Conservation (phyloP, 1,140 invertebrate genomes). For the Leptinotarsa defecta region DNA sequence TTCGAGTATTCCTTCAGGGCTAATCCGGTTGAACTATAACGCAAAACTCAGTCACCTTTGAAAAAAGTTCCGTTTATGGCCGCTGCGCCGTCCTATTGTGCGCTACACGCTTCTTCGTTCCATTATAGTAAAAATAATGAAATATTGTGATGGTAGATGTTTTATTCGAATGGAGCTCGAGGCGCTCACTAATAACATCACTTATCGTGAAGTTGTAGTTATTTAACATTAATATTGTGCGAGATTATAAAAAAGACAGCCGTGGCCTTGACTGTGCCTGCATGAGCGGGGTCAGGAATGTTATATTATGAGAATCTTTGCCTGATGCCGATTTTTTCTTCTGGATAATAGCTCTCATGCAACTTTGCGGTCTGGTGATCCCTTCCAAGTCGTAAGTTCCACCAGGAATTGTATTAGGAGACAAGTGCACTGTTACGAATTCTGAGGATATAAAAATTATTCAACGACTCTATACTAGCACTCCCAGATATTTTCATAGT, state of each 20-base stretch:
- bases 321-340: neutral
- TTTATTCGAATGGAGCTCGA: slow-evolving; percentile 22
- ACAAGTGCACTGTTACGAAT: too few relatives aligned
- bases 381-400: too few relatives aligned
- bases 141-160: slow-evolving; percentile 27
- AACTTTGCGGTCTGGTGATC: too few relatives aligned
- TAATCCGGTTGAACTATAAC: neutral
- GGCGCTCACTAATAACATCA: slow-evolving; percentile 27
- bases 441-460: too few relatives aligned
- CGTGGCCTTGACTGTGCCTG: slow-evolving; percentile 23
- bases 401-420: too few relatives aligned
- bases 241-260: slow-evolving; percentile 21
- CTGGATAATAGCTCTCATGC: too few relatives aligned
- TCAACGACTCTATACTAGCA: too few relatives aligned
- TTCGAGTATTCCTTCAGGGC: neutral
- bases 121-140: slow-evolving; percentile 29
- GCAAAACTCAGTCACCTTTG: neutral
- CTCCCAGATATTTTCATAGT: too few relatives aligned
- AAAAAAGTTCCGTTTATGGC: neutral
- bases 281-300: slow-evolving; percentile 20
- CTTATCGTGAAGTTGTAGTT: slow-evolving; percentile 28
- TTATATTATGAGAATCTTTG: slow-evolving; percentile 13
- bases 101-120: slow-evolving; percentile 21
- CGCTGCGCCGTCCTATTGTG: slow-evolving; percentile 4
- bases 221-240: slow-evolving; percentile 29